A percentile compares a stretch with the other conserved stretches of the same genome.
phyloP scores from a whole-genome alignment of 2,888 invertebrate genomes.

The Melipona beecheii region DNA sequence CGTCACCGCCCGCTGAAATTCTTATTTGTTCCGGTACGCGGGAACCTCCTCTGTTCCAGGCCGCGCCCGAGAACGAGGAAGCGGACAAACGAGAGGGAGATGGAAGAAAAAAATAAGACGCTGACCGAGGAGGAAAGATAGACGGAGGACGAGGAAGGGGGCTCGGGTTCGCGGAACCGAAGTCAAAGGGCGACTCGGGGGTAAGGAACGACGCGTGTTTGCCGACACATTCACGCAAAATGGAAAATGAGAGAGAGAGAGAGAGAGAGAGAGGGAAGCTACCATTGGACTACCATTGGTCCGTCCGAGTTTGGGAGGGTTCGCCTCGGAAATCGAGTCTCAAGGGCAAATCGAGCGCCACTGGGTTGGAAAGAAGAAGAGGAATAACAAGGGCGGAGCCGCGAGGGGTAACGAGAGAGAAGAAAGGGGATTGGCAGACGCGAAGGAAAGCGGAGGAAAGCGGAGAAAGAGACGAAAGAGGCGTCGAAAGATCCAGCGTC shows the following conservation, averaged over 20 bases:
- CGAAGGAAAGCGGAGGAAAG: background rate
- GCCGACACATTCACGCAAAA: background rate
- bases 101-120: background rate
- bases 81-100: slow-evolving; percentile 6
- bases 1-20: slow-evolving; percentile 70
- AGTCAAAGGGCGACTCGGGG: background rate
- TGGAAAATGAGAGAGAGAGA: background rate
- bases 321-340: slow-evolving; percentile 71
- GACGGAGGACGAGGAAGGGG: slow-evolving; percentile 1
- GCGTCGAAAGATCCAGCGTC: background rate
- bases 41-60: slow-evolving; percentile 9
- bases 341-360: slow-evolving; percentile 71
- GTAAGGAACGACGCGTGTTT: slow-evolving; percentile 7
- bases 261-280: slow-evolving; percentile 47
- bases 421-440: background rate
- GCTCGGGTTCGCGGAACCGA: background rate
- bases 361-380: slow-evolving; percentile 59
- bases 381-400: slow-evolving; percentile 63
- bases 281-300: slow-evolving; percentile 74
- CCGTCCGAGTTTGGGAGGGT: slow-evolving; percentile 44
- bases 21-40: slow-evolving; percentile 69
- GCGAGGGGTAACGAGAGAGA: slow-evolving; percentile 27
- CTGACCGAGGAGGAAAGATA: background rate
- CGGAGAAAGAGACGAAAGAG: background rate
- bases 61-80: slow-evolving; percentile 27